Evolutionary conservation across 2,113 vertebrate species (phyloP).

Genomic region (Orycteropus afer): DNA sequence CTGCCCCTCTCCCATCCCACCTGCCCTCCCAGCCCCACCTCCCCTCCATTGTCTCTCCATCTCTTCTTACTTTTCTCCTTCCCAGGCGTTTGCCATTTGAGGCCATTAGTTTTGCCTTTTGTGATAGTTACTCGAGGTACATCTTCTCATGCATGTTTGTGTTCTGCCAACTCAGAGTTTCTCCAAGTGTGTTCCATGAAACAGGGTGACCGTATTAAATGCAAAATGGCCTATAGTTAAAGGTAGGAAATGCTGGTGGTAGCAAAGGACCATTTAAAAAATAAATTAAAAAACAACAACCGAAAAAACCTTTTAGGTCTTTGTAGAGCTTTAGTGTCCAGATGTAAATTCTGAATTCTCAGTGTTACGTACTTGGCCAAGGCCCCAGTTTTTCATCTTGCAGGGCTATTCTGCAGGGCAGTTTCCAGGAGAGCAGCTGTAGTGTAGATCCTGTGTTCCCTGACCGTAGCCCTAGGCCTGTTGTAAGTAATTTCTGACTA

Average conservation of each 20-base stretch:
- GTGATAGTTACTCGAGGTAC: not conserved
- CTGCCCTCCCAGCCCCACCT: not conserved
- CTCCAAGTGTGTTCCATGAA: not conserved
- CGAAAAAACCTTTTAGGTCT: not conserved
- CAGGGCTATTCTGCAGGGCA: not conserved
- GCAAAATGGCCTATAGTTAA: not conserved
- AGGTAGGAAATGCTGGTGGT: not conserved
- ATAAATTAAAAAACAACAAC: not conserved
- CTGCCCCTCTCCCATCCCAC: not conserved
- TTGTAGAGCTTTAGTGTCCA: not conserved
- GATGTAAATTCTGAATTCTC: not conserved
- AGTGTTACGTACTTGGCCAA: not conserved
- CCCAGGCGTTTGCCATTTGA: too few relatives aligned
- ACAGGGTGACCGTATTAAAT: not conserved
- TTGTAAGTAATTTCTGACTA: slow-evolving; percentile 8
- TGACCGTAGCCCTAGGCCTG: not conserved
- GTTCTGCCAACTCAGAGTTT: not conserved
- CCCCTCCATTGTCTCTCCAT: not conserved
- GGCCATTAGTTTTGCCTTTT: not conserved
- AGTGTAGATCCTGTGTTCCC: not conserved
- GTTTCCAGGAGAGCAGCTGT: not conserved
- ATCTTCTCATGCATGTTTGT: not conserved
- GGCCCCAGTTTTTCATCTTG: not conserved
- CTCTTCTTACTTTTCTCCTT: not conserved
- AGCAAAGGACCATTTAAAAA: not conserved